Percentiles rank a stretch among this genome's conserved stretches.
phyloP scores from a whole-genome alignment of 1,140 invertebrate species.

The Drosophila aff. region DNA sequence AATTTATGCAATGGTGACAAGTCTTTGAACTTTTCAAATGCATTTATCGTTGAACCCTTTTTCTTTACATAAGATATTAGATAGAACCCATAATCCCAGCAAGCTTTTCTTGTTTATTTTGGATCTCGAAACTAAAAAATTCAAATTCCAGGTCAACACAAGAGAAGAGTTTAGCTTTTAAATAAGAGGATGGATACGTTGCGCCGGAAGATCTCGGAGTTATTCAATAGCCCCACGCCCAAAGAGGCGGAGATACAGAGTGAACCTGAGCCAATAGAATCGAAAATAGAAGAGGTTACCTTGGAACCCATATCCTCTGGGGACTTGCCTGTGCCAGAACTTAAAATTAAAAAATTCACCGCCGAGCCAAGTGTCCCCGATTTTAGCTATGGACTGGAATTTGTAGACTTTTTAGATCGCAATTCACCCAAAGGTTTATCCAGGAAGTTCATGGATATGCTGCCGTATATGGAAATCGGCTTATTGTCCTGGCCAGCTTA shows the following conservation, averaged over 20 bases:
- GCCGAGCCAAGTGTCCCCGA: not conserved
- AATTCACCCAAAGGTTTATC: conserved; percentile 61
- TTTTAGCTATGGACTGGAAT: conserved; percentile 48
- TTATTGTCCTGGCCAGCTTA: conserved; percentile 69
- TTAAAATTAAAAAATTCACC: not conserved
- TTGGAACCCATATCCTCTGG: conserved; percentile 3
- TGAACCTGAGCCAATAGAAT: not conserved
- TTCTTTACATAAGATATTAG: not conserved
- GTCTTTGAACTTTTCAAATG: conserved; percentile 64
- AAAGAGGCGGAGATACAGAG: not conserved
- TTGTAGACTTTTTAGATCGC: conserved; percentile 58
- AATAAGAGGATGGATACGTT: conserved; percentile 11
- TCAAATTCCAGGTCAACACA: conserved; percentile 7
- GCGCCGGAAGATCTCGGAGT: conserved; percentile 7
- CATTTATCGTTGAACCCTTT: conserved; percentile 22
- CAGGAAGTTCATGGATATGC: conserved; percentile 45
- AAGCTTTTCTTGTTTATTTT: conserved; percentile 25
- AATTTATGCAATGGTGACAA: conserved; percentile 56
- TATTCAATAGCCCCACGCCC: not conserved
- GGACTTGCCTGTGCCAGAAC: not conserved
- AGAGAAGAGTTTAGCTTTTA: not conserved
- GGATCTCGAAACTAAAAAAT: not conserved
- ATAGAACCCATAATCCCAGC: conserved; percentile 13
- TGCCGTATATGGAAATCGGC: conserved; percentile 58
- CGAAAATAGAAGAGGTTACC: not conserved